Conservation (phyloP, 2,888 invertebrate genomes). For the Megastigmus dorsalis region DNA sequence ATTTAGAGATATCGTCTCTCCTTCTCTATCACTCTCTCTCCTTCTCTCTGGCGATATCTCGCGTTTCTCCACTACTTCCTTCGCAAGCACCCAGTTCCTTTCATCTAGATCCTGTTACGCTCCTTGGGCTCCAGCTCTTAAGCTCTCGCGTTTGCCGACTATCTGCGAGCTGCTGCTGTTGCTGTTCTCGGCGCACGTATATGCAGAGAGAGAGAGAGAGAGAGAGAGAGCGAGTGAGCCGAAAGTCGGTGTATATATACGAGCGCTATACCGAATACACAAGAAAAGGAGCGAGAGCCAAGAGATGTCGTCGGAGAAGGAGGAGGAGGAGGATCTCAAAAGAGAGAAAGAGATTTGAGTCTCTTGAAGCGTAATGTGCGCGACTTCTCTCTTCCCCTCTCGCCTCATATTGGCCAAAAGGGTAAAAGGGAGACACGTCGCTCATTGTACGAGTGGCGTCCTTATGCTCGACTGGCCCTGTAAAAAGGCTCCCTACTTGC, state of each 20-base stretch:
- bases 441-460: background rate
- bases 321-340: too few species aligned
- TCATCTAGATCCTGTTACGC: conserved; percentile 45
- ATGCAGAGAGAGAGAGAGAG: too few species aligned
- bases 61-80: too few species aligned
- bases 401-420: background rate
- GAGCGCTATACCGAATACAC: background rate
- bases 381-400: background rate
- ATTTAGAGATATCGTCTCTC: too few species aligned
- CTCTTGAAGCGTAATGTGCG: background rate
- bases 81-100: too few species aligned
- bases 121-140: background rate
- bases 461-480: background rate
- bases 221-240: too few species aligned
- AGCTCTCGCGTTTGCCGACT: conserved; percentile 17
- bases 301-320: background rate
- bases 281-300: background rate
- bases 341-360: conserved; percentile 1
- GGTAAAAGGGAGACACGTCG: background rate
- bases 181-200: background rate
- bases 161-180: too few species aligned
- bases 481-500: background rate
- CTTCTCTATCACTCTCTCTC: too few species aligned
- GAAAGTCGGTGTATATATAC: too few species aligned
- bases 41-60: too few species aligned